Conservation (phyloP, 2,113 vertebrate species). For the Butorides virescens region DNA sequence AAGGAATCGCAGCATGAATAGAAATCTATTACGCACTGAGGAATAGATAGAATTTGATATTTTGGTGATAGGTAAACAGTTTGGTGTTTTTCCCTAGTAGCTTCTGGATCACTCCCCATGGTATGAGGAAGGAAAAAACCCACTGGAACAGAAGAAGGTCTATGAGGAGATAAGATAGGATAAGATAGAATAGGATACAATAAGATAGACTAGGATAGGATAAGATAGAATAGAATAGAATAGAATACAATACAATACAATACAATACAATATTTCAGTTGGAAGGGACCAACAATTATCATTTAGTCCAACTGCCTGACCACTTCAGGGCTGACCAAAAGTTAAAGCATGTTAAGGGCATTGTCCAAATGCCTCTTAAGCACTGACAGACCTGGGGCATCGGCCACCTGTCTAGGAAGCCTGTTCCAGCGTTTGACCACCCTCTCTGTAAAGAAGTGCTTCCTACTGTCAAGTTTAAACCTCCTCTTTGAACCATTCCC, state of each 20-base stretch:
- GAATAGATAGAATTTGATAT: background rate
- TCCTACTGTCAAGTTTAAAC: background rate
- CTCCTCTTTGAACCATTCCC: background rate
- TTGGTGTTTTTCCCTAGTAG: background rate
- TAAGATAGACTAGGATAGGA: background rate
- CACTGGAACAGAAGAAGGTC: background rate
- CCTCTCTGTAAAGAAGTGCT: background rate
- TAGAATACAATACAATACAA: too few species aligned
- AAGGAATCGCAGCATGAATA: background rate
- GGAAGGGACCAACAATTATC: background rate
- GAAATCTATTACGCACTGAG: background rate
- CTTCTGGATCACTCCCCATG: background rate
- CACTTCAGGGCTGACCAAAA: background rate
- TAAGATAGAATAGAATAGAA: too few species aligned
- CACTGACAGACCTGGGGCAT: background rate
- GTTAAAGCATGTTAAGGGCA: background rate
- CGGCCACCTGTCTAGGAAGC: background rate
- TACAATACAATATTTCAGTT: background rate
- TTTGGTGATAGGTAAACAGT: background rate
- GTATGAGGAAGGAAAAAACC: background rate
- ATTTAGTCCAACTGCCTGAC: background rate
- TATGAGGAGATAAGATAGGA: background rate
- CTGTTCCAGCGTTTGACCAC: background rate
- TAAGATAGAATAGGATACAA: background rate
- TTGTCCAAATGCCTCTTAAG: background rate